Evolutionary conservation across 2,113 vertebrate genomes (phyloP).

Genomic region (Erythrolamprus reginae): DNA sequence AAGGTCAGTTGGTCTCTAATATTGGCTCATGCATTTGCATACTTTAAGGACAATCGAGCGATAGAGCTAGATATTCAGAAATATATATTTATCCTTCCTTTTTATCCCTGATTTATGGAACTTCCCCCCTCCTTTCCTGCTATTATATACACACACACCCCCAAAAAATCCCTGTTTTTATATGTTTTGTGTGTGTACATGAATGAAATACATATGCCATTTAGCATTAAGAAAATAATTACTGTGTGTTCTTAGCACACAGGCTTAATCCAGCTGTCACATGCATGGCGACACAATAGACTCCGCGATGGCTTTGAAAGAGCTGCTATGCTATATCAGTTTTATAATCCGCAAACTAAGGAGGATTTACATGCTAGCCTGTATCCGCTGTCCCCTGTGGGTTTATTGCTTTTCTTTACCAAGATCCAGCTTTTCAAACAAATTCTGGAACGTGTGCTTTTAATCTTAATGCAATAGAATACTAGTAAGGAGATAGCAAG

Average conservation of each 20-base stretch:
- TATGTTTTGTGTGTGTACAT: background rate
- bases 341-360: slow-evolving; percentile 13
- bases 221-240: background rate
- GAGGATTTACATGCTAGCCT: background rate
- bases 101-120: background rate
- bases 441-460: background rate
- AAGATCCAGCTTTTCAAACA: background rate
- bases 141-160: background rate
- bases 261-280: background rate
- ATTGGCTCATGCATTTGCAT: background rate
- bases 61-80: background rate
- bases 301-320: background rate
- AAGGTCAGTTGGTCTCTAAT: background rate
- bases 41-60: background rate
- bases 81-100: background rate
- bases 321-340: background rate
- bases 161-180: background rate
- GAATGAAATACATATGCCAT: background rate
- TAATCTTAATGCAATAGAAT: background rate
- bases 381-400: background rate
- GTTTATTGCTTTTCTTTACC: background rate
- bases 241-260: background rate
- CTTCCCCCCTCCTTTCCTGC: background rate
- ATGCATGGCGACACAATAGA: slow-evolving; percentile 2
- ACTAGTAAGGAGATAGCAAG: background rate